Evolutionary conservation across 2,797 vertebrate species (phyloP).

Genomic region (Gephyroberyx darwinii): DNA sequence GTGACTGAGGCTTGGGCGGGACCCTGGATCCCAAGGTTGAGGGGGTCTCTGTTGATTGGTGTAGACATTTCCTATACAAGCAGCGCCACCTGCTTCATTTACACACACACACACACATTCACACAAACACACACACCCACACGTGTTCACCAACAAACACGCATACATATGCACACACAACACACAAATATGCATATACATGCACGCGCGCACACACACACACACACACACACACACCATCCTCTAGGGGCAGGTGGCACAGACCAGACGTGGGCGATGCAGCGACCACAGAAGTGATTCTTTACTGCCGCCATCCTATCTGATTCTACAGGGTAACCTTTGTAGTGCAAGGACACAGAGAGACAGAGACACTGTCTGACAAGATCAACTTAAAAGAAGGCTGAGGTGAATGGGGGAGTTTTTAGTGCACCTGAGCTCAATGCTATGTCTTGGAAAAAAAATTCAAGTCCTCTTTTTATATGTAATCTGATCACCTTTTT

Average conservation of each 20-base stretch:
- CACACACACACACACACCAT: slow-evolving; percentile 32
- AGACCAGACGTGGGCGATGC: slow-evolving; percentile 63
- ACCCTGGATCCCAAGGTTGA: slow-evolving; percentile 80
- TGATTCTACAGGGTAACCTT: slow-evolving; percentile 76
- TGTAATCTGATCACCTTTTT: slow-evolving; percentile 35
- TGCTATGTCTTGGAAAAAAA: slow-evolving; percentile 2
- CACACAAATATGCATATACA: neutral
- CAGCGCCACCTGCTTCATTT: slow-evolving; percentile 73
- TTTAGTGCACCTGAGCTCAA: slow-evolving; percentile 64
- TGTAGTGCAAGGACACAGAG: slow-evolving; percentile 73
- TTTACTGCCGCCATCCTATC: slow-evolving; percentile 71
- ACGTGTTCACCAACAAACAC: neutral
- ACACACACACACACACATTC: slow-evolving; percentile 25
- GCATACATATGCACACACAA: neutral
- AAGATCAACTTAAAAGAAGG: slow-evolving; percentile 68
- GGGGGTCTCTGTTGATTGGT: slow-evolving; percentile 78
- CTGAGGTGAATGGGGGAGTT: slow-evolving; percentile 58
- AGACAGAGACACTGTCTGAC: slow-evolving; percentile 73
- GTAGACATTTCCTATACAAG: slow-evolving; percentile 79
- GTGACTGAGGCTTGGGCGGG: slow-evolving; percentile 72
- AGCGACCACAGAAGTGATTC: slow-evolving; percentile 70
- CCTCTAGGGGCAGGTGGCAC: slow-evolving; percentile 73
- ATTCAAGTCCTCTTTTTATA: slow-evolving; percentile 40
- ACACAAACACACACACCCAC: slow-evolving; percentile 1
- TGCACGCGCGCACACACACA: slow-evolving; percentile 18